These are phyloP conservation scores for Periplaneta americana DNA, from an alignment of 1,140 invertebrate species.

Conservation along the genomic window DNA sequence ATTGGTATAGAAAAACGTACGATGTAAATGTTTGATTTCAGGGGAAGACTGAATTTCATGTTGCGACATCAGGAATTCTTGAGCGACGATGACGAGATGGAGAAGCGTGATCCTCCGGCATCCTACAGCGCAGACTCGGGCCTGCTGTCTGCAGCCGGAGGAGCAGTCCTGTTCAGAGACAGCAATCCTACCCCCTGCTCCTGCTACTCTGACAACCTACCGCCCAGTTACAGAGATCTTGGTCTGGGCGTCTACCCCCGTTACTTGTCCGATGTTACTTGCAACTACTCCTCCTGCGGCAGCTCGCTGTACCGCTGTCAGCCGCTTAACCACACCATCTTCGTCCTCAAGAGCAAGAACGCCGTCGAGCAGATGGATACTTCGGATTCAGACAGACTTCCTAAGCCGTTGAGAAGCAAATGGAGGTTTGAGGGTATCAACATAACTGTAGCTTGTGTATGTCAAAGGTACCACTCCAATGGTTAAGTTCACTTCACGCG, in stretches of 20 bases:
- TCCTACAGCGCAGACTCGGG: neutral
- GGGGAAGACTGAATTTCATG: too few relatives aligned
- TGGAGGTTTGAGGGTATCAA: neutral
- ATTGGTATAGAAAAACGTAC: too few relatives aligned
- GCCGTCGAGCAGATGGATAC: neutral
- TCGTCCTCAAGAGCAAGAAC: neutral
- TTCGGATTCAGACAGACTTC: neutral
- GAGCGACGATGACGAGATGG: neutral
- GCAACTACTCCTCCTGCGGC: conserved; percentile 19
- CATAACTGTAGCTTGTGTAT: neutral
- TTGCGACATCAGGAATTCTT: too few relatives aligned
- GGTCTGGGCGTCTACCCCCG: conserved; percentile 25
- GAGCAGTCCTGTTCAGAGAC: neutral
- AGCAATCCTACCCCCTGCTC: neutral
- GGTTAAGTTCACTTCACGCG: neutral
- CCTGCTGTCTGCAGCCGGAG: neutral
- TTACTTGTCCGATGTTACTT: conserved; percentile 22
- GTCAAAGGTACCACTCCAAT: neutral
- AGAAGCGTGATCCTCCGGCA: neutral
- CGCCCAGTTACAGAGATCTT: conserved; percentile 25
- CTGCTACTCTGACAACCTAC: neutral
- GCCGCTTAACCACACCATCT: neutral
- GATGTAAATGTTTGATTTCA: too few relatives aligned
- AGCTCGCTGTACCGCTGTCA: neutral
- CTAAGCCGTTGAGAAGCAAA: neutral